Conservation (phyloP, 23 tunicate genomes). For the Halocynthia roretzi region DNA sequence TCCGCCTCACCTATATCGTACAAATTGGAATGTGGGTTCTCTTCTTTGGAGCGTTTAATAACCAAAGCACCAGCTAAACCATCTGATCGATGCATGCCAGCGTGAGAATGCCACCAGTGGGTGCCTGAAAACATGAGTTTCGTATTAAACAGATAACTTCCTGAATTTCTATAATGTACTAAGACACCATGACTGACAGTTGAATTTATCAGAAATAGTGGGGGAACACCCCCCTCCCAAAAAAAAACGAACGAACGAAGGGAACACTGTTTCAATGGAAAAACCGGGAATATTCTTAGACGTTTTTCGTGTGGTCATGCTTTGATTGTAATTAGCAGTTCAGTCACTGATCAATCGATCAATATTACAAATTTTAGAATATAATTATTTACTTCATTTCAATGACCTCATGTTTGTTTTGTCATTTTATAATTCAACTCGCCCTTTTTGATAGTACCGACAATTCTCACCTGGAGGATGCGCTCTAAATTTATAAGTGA, state of each 20-base stretch:
- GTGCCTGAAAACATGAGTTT: constrained; percentile 39
- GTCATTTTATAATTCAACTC: no score
- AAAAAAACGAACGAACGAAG: no score
- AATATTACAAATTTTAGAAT: not conserved
- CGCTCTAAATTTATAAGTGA: constrained; percentile 62
- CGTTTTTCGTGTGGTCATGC: not conserved
- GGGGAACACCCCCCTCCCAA: no score
- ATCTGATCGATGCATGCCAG: constrained; percentile 86
- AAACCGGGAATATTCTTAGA: not conserved
- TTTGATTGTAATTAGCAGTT: not conserved
- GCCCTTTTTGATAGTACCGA: not conserved
- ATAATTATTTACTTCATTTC: not conserved
- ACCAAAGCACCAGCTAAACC: constrained; percentile 71
- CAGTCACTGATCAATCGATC: no score
- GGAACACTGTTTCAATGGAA: no score
- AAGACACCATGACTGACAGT: no score
- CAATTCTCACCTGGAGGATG: constrained; percentile 59
- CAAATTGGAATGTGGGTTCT: constrained; percentile 34
- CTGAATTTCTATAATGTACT: no score
- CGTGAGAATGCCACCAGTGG: constrained; percentile 97
- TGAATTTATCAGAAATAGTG: no score
- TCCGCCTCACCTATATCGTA: constrained; percentile 56
- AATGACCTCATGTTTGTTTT: no score
- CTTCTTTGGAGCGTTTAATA: constrained; percentile 25
- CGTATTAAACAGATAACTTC: no score